These are phyloP conservation scores for Muricea muricata DNA, from an alignment of 92 coral and sea anemone species.

Conservation along the genomic window DNA sequence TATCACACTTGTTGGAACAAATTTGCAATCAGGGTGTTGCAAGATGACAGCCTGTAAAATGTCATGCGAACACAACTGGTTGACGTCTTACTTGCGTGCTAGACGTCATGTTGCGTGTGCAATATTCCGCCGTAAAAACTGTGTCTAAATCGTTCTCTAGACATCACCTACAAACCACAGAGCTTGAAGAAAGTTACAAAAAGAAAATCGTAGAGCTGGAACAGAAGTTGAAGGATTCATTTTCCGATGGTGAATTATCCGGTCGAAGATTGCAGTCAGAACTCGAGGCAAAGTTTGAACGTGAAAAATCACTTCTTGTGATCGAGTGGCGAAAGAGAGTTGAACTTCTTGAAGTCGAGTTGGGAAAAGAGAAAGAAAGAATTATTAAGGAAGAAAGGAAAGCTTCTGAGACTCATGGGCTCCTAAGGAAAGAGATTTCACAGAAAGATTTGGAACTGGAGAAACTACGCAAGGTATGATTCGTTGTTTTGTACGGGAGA, in stretches of 20 bases:
- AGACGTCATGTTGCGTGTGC: too few species aligned
- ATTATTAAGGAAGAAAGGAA: conserved; percentile 44
- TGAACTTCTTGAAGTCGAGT: conserved; percentile 64
- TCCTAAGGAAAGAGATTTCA: conserved; percentile 62
- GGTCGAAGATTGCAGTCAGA: conserved; percentile 70
- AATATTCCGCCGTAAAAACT: too few species aligned
- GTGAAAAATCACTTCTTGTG: conserved; percentile 56
- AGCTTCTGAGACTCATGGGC: conserved; percentile 43
- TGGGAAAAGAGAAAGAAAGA: conserved; percentile 64
- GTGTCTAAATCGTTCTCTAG: too few species aligned
- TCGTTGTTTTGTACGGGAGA: too few species aligned
- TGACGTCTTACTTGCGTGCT: too few species aligned
- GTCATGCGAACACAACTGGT: too few species aligned
- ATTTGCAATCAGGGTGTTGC: too few species aligned
- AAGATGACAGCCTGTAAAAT: too few species aligned
- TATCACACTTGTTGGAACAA: too few species aligned
- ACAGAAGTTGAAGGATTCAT: conserved; percentile 57
- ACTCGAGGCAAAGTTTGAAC: conserved; percentile 62
- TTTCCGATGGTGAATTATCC: conserved; percentile 67
- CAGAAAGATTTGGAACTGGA: conserved; percentile 61
- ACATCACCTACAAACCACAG: conserved; percentile 49
- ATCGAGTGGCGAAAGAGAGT: conserved; percentile 67
- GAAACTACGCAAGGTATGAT: conserved; percentile 43
- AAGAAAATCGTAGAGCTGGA: conserved; percentile 74
- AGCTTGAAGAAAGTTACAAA: conserved; percentile 61